Percentiles rank a stretch among this genome's conserved stretches.
Evolutionary conservation across 2,797 vertebrate species (phyloP).

Genomic region (Epinephelus coioides): DNA sequence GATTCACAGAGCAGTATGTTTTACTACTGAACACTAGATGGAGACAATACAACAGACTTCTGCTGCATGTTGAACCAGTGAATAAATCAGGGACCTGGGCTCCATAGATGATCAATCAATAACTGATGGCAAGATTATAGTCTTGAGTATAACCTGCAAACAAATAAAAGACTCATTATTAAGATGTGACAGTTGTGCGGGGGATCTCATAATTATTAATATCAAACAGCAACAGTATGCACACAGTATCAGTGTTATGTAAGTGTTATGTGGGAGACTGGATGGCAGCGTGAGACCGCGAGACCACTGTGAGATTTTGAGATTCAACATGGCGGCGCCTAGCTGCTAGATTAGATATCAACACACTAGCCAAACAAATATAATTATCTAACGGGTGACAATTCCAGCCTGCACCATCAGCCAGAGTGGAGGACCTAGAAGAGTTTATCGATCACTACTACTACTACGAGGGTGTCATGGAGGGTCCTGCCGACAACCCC

Average conservation of each 20-base stretch:
- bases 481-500: no score
- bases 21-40: conserved; percentile 71
- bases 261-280: neutral
- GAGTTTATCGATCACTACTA: no score
- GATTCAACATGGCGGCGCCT: neutral
- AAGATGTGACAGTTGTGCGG: neutral
- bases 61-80: neutral
- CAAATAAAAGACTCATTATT: no score
- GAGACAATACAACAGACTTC: conserved; percentile 39
- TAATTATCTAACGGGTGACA: no score
- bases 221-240: neutral
- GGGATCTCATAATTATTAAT: neutral
- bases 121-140: no score
- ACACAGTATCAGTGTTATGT: neutral
- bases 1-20: conserved; percentile 18
- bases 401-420: no score
- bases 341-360: no score
- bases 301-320: neutral
- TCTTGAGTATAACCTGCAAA: no score
- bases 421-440: no score
- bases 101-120: no score
- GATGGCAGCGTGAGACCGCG: neutral
- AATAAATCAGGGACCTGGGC: neutral
- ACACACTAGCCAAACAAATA: no score
- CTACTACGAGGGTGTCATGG: no score